Evolutionary conservation across 2,888 invertebrate genomes (phyloP).

Genomic region (Chrysolina oricalcia): DNA sequence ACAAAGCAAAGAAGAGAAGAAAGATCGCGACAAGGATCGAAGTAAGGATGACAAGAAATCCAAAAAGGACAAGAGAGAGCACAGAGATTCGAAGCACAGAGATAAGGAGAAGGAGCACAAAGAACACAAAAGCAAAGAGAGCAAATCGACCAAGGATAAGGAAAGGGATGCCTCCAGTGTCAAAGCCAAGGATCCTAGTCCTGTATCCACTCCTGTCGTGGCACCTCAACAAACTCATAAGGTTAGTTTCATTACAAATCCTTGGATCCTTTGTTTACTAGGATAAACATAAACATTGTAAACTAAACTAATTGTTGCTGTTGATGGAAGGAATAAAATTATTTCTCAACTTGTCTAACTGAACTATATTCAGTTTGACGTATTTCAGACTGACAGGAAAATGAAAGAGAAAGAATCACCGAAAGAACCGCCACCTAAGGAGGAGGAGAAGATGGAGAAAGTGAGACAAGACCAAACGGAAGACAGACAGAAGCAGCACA

Average conservation of each 20-base stretch:
- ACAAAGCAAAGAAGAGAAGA: slow-evolving; percentile 66
- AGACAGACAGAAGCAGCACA: slow-evolving; percentile 71
- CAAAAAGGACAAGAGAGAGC: slow-evolving; percentile 78
- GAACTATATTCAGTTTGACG: slow-evolving; percentile 10
- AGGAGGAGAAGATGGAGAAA: slow-evolving; percentile 66
- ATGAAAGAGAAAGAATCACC: slow-evolving; percentile 73
- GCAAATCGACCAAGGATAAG: slow-evolving; percentile 66
- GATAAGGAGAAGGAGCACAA: slow-evolving; percentile 66
- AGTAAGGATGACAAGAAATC: slow-evolving; percentile 72
- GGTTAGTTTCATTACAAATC: slow-evolving; percentile 35
- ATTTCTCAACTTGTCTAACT: neutral
- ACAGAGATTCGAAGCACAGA: slow-evolving; percentile 68
- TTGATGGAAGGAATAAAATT: too few relatives aligned
- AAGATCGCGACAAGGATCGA: slow-evolving; percentile 60
- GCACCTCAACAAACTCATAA: slow-evolving; percentile 50
- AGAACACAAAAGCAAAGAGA: slow-evolving; percentile 75
- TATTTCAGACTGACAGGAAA: slow-evolving; percentile 72
- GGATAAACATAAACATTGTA: too few relatives aligned
- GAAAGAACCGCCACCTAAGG: slow-evolving; percentile 60
- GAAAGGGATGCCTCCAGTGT: slow-evolving; percentile 46
- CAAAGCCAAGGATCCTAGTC: slow-evolving; percentile 53
- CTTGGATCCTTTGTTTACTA: too few relatives aligned
- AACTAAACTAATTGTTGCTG: neutral
- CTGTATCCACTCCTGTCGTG: slow-evolving; percentile 40
- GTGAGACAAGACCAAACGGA: slow-evolving; percentile 63